Evolutionary conservation across 1,140 invertebrate genomes (phyloP).

Genomic region (Pseudomyrmex gracilis): DNA sequence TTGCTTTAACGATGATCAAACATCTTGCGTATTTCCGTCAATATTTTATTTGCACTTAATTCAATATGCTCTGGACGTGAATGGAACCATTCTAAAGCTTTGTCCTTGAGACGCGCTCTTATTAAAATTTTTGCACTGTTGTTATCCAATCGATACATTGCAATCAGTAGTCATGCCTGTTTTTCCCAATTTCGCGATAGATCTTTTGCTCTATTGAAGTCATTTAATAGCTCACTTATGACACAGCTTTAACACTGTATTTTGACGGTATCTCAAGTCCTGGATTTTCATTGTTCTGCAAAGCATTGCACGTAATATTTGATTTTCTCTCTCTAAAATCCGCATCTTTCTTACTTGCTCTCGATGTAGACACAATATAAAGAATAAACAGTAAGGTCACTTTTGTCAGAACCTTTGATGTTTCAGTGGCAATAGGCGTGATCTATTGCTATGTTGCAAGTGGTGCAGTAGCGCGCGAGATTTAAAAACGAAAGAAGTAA

Average conservation of each 20-base stretch:
- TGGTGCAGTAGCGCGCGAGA: too few species aligned
- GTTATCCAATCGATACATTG: not conserved
- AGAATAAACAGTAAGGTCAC: too few species aligned
- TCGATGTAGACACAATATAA: too few species aligned
- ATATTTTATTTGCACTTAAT: not conserved
- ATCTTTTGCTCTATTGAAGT: not conserved
- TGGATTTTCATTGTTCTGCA: not conserved
- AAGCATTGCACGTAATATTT: not conserved
- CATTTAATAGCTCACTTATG: not conserved
- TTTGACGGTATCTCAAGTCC: not conserved
- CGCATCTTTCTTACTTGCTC: not conserved
- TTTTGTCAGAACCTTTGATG: too few species aligned
- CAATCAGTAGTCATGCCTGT: not conserved
- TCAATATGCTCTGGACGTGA: conserved; percentile 6
- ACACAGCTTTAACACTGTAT: not conserved
- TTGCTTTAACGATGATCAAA: not conserved
- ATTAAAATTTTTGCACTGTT: conserved; percentile 7
- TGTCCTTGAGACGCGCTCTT: not conserved
- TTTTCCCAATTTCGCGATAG: conserved; percentile 3
- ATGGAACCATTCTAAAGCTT: conserved; percentile 3
- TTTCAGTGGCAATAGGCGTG: too few species aligned
- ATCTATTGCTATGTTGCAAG: too few species aligned
- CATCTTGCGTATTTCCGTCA: conserved; percentile 14
- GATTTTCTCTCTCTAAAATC: not conserved
- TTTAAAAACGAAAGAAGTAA: too few species aligned